Conservation (phyloP, 2,113 vertebrate genomes). For the Eulemur rufifrons region DNA sequence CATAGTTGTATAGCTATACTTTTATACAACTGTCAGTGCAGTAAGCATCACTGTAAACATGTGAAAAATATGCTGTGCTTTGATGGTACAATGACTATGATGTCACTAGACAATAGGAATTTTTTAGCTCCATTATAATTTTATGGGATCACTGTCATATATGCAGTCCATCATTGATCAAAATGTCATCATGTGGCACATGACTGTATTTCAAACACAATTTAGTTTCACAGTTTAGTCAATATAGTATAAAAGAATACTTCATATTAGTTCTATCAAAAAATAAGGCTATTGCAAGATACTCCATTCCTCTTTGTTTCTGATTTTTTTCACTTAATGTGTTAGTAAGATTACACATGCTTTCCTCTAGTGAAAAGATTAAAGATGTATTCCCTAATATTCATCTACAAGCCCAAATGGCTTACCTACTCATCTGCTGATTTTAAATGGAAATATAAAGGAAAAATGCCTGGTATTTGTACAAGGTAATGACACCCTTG, state of each 20-base stretch:
- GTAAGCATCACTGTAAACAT: background rate
- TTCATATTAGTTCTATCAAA: background rate
- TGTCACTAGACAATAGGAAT: background rate
- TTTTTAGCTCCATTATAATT: background rate
- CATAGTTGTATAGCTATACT: background rate
- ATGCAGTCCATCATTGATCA: background rate
- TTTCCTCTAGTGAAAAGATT: conserved; percentile 4
- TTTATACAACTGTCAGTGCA: background rate
- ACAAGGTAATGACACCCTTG: background rate
- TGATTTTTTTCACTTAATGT: background rate
- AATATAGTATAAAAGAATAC: background rate
- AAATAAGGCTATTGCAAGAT: background rate
- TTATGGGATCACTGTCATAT: background rate
- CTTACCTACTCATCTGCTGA: background rate
- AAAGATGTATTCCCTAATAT: background rate
- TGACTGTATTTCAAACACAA: background rate
- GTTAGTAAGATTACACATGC: background rate
- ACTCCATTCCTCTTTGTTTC: background rate
- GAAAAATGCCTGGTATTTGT: background rate
- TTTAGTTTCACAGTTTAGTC: background rate
- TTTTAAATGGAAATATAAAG: background rate
- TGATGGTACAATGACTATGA: background rate
- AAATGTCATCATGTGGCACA: background rate
- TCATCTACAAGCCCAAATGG: background rate
- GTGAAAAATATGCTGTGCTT: background rate